Conservation (phyloP, 2,113 vertebrate species). For the Pycnonotus jocosus region DNA sequence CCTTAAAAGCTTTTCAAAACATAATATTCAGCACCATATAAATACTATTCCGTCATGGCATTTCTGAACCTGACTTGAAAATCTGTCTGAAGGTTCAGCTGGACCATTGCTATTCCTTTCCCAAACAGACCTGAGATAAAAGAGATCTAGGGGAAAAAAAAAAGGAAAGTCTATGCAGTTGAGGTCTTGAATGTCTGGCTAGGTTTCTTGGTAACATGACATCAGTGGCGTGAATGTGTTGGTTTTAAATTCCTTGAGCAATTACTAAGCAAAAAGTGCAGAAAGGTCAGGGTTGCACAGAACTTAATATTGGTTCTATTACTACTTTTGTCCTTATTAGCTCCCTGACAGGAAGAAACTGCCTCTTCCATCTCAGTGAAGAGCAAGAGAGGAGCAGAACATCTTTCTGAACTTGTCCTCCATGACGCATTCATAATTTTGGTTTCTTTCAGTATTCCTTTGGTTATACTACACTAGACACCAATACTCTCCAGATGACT, state of each 20-base stretch:
- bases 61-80: neutral
- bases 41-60: neutral
- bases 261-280: neutral
- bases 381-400: neutral
- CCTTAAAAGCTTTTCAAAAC: neutral
- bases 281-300: neutral
- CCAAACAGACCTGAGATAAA: neutral
- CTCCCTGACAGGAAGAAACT: neutral
- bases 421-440: neutral
- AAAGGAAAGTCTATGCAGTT: neutral
- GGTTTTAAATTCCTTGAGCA: neutral
- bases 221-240: neutral
- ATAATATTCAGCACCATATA: neutral
- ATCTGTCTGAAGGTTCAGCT: neutral
- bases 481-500: neutral
- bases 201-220: neutral
- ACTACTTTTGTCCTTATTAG: neutral
- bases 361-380: neutral
- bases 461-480: neutral
- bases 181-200: neutral
- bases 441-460: neutral
- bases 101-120: neutral
- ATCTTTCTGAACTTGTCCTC: neutral
- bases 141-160: neutral
- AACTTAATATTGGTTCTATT: neutral